These are phyloP conservation scores for Gambusia affinis DNA, from an alignment of 2,113 vertebrate species.

Conservation along the genomic window DNA sequence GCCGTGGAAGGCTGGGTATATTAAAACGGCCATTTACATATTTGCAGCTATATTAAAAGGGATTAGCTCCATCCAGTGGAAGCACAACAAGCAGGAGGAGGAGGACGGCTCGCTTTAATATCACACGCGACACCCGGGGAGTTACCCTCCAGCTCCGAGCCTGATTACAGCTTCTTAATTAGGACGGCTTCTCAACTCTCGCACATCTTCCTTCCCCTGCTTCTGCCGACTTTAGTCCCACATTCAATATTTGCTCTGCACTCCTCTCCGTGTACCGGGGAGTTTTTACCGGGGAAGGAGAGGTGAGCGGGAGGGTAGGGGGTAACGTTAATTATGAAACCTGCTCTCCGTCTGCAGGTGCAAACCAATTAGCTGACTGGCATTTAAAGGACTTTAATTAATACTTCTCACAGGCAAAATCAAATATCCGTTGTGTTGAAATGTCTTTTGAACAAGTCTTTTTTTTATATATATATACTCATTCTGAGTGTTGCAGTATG, in stretches of 20 bases:
- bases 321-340: conserved; percentile 84
- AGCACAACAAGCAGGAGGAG: conserved; percentile 94
- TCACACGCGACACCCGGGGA: conserved; percentile 97
- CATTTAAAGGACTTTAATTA: conserved; percentile 98
- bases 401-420: conserved; percentile 93
- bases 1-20: conserved; percentile 92
- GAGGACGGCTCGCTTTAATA: conserved; percentile 96
- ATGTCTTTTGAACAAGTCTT: conserved; percentile 87
- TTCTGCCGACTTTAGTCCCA: conserved; percentile 91
- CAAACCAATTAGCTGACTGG: conserved; percentile 98
- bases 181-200: conserved; percentile 87
- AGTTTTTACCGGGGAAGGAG: conserved; percentile 88
- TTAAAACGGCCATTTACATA: conserved; percentile 99
- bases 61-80: conserved; percentile 93
- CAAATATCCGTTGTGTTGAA: conserved; percentile 91
- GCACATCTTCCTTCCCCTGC: conserved; percentile 73
- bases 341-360: conserved; percentile 93
- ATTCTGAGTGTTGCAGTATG: conserved; percentile 33
- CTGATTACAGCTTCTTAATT: conserved; percentile 99
- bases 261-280: conserved; percentile 91
- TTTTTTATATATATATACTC: conserved; percentile 66
- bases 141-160: conserved; percentile 92
- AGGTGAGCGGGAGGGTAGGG: conserved; percentile 42
- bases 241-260: conserved; percentile 99
- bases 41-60: conserved; percentile 98